phyloP scores from a whole-genome alignment of 2,113 vertebrate species.

The Fukomys damarensis region DNA sequence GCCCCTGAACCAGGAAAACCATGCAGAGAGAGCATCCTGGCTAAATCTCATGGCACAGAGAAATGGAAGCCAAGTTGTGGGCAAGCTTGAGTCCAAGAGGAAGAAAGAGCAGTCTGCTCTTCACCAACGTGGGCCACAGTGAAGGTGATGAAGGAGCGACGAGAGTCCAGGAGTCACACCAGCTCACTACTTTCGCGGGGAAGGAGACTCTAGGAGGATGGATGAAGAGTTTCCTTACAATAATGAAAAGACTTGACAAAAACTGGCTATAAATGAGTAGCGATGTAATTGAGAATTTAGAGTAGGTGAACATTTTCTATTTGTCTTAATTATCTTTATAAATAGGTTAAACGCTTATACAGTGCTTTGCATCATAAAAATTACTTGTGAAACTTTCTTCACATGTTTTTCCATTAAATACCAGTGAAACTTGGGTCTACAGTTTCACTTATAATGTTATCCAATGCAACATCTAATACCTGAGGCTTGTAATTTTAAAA shows the following conservation, averaged over 20 bases:
- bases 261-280: neutral
- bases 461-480: neutral
- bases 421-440: neutral
- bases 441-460: slow-evolving; percentile 2
- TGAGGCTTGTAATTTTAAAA: neutral
- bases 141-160: neutral
- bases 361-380: neutral
- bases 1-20: neutral
- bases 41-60: neutral
- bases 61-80: neutral
- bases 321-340: neutral
- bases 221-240: neutral
- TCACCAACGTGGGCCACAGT: neutral
- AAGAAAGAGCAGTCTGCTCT: neutral
- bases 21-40: neutral
- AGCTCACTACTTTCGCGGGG: neutral
- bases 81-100: neutral
- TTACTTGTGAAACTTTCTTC: neutral
- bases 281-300: neutral
- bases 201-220: rapidly evolving
- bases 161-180: rapidly evolving
- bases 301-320: neutral
- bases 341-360: neutral
- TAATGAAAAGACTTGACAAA: neutral
- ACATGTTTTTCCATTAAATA: slow-evolving; percentile 16